phyloP scores from a whole-genome alignment of 1,140 invertebrate species.

The Zaprionus inermis region DNA sequence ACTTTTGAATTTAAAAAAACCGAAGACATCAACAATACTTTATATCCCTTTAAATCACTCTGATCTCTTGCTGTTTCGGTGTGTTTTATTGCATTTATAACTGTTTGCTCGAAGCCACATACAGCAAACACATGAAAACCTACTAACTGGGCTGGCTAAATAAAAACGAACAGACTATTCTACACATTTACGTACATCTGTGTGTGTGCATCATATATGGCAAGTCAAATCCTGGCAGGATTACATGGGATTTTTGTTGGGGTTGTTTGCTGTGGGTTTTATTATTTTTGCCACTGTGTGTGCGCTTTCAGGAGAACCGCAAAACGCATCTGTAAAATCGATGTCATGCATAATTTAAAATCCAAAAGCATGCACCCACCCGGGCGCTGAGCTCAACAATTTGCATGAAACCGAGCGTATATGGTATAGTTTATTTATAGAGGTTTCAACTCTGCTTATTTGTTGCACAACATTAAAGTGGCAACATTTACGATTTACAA shows the following conservation, averaged over 20 bases:
- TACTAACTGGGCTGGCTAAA: conserved; percentile 6
- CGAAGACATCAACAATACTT: background rate
- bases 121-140: background rate
- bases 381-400: background rate
- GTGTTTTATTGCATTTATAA: conserved; percentile 11
- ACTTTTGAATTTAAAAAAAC: background rate
- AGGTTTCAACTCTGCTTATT: background rate
- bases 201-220: conserved; percentile 24
- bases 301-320: conserved; percentile 55
- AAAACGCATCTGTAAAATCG: conserved; percentile 75
- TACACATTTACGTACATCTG: background rate
- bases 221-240: conserved; percentile 71
- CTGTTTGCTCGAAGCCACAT: conserved; percentile 1
- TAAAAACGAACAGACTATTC: background rate
- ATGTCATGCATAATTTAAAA: conserved; percentile 76
- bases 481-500: background rate
- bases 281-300: conserved; percentile 57
- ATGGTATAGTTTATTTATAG: background rate
- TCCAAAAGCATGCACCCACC: conserved; percentile 18
- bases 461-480: background rate
- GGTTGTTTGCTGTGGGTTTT: conserved; percentile 58
- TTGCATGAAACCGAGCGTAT: conserved; percentile 1
- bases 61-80: background rate
- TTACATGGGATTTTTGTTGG: conserved; percentile 63
- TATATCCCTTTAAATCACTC: background rate